These are phyloP conservation scores for Eurystomus gularis DNA, from an alignment of 2,113 vertebrate genomes.

Conservation along the genomic window DNA sequence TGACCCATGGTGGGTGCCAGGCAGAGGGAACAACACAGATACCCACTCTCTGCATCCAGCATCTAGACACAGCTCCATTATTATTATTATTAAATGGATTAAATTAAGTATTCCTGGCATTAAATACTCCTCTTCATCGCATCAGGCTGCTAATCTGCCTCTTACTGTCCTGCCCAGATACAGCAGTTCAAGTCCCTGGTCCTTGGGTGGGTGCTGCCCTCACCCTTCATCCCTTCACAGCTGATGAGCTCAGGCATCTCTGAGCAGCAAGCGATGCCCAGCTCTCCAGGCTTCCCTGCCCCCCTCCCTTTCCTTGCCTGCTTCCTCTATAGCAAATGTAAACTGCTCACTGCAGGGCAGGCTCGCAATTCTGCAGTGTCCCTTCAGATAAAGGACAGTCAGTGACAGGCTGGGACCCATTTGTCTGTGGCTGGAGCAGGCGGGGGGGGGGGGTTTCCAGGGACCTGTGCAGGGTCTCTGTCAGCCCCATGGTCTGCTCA, in stretches of 20 bases:
- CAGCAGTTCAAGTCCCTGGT: background rate
- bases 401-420: background rate
- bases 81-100: background rate
- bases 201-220: background rate
- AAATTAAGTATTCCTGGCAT: background rate
- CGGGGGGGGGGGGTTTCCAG: background rate
- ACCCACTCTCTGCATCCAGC: background rate
- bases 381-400: conserved; percentile 7
- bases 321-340: background rate
- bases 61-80: background rate
- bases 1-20: background rate
- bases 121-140: background rate
- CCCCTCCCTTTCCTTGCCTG: background rate
- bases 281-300: background rate
- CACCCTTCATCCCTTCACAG: background rate
- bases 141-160: background rate
- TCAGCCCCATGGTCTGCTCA: background rate
- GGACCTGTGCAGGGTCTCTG: rapidly evolving
- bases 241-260: conserved; percentile 24
- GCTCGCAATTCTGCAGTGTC: conserved; percentile 20
- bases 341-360: conserved; percentile 11
- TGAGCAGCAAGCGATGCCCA: background rate
- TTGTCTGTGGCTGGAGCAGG: background rate
- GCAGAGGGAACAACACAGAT: background rate
- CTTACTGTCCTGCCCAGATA: background rate